Conservation (phyloP, 1,140 invertebrate genomes). For the Drosophila pandora region DNA sequence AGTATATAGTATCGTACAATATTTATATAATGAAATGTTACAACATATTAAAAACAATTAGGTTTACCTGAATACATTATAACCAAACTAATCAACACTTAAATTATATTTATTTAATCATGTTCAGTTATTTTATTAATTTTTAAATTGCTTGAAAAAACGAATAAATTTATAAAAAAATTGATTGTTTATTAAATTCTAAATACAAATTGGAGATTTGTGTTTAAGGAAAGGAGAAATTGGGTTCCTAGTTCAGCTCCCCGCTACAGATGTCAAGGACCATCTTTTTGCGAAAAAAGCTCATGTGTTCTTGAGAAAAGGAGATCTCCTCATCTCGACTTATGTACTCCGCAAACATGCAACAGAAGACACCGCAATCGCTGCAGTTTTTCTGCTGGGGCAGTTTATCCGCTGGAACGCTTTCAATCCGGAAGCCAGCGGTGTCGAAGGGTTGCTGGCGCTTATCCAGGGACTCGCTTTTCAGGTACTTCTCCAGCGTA, state of each 20-base stretch:
- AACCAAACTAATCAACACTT: no score
- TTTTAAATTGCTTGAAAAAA: no score
- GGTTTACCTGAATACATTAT: no score
- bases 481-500: constrained; percentile 89
- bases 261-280: constrained; percentile 90
- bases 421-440: constrained; percentile 88
- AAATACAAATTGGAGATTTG: no score
- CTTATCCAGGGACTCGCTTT: constrained; percentile 94
- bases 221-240: no score
- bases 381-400: constrained; percentile 97
- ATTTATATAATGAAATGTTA: no score
- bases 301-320: constrained; percentile 95
- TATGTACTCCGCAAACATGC: constrained; percentile 97
- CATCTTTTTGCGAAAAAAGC: constrained; percentile 95
- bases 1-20: no score
- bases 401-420: constrained; percentile 87
- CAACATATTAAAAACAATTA: no score
- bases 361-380: constrained; percentile 98
- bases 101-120: no score
- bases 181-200: no score
- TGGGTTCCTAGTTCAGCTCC: neutral
- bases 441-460: constrained; percentile 90
- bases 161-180: no score
- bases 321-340: constrained; percentile 90
- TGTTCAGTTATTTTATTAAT: no score